Conservation (phyloP, 2,888 invertebrate species). For the Melieria picta region DNA sequence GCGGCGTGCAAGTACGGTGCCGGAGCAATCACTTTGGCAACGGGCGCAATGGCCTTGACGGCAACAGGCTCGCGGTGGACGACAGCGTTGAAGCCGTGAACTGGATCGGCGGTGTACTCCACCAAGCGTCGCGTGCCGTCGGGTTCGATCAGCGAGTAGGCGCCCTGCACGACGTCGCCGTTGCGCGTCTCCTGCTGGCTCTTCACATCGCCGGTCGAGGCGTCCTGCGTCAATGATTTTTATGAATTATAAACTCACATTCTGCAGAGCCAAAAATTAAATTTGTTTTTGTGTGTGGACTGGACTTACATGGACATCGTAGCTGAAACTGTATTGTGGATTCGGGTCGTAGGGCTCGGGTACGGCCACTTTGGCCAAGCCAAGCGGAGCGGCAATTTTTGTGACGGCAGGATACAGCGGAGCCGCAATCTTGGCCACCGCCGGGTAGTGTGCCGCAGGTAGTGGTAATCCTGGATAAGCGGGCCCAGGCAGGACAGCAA, state of each 20-base stretch:
- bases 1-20: slow-evolving; percentile 53
- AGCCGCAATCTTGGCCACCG: slow-evolving; percentile 57
- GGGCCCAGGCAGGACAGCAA: slow-evolving; percentile 44
- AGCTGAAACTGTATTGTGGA: slow-evolving; percentile 70
- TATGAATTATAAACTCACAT: no score
- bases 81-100: slow-evolving; percentile 71
- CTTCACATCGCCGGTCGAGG: slow-evolving; percentile 69
- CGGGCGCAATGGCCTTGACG: slow-evolving; percentile 52
- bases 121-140: slow-evolving; percentile 70
- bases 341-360: slow-evolving; percentile 66
- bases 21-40: slow-evolving; percentile 60
- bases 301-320: slow-evolving; percentile 68
- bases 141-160: slow-evolving; percentile 69
- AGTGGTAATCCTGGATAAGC: slow-evolving; percentile 48
- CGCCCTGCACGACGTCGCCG: slow-evolving; percentile 70
- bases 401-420: slow-evolving; percentile 54
- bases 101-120: slow-evolving; percentile 70
- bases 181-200: slow-evolving; percentile 69
- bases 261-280: no score
- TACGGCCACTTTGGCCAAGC: slow-evolving; percentile 42
- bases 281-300: not conserved
- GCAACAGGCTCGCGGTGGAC: slow-evolving; percentile 67
- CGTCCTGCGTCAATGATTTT: slow-evolving; percentile 55
- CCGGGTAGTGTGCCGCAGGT: slow-evolving; percentile 43
- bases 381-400: slow-evolving; percentile 60